phyloP scores from a whole-genome alignment of 2,888 invertebrate species.

The Lasioglossum vierecki region DNA sequence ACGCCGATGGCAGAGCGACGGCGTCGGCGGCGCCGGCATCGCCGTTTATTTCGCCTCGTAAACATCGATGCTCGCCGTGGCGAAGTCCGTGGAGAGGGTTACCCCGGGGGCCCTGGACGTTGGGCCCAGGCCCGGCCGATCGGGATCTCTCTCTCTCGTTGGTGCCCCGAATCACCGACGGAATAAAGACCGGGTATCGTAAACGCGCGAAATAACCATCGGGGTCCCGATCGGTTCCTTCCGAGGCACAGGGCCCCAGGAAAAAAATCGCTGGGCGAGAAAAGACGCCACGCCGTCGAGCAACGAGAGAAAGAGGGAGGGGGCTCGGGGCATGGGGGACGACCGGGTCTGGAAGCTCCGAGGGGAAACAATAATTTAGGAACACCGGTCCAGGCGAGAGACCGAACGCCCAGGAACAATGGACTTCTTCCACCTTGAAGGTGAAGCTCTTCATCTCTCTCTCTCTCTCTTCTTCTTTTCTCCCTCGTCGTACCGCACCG shows the following conservation, averaged over 20 bases:
- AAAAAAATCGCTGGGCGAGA: conserved; percentile 51
- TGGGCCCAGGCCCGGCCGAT: background rate
- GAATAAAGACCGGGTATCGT: conserved; percentile 75
- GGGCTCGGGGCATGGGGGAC: background rate
- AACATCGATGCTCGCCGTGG: conserved; percentile 77
- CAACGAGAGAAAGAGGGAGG: background rate
- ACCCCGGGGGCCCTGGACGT: background rate
- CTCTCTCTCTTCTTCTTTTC: background rate
- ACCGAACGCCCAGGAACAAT: conserved; percentile 55
- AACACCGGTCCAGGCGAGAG: conserved; percentile 58
- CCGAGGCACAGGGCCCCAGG: conserved; percentile 29
- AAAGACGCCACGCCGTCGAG: conserved; percentile 22
- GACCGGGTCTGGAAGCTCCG: conserved; percentile 43
- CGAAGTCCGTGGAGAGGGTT: background rate
- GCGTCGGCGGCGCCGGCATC: conserved; percentile 70
- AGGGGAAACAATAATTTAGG: conserved; percentile 72
- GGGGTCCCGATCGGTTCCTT: conserved; percentile 45
- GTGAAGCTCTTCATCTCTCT: conserved; percentile 38
- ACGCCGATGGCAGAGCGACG: conserved; percentile 60
- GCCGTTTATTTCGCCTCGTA: conserved; percentile 81
- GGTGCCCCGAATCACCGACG: conserved; percentile 59
- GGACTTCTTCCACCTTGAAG: conserved; percentile 45
- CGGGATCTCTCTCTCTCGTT: background rate
- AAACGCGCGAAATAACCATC: conserved; percentile 78
- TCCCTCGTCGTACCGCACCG: conserved; percentile 42